Percentiles rank a stretch among this genome's conserved stretches.
phyloP scores from a whole-genome alignment of 1,140 invertebrate genomes.

The Euura lappo region DNA sequence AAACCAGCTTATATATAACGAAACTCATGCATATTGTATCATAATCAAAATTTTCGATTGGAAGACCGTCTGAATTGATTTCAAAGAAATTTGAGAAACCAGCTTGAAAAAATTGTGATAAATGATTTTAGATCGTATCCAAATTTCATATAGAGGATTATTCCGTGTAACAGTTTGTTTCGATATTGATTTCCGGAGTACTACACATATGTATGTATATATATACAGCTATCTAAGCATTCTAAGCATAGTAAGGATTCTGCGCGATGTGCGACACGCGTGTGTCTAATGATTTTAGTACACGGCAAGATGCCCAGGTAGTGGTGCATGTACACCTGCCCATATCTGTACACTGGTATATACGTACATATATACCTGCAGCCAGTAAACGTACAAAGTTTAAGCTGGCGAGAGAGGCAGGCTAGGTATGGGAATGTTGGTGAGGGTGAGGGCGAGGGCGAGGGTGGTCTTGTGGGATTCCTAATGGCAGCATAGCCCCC shows the following conservation, averaged over 20 bases:
- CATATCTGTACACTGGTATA: conserved; percentile 24
- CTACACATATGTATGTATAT: not conserved
- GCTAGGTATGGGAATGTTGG: conserved; percentile 18
- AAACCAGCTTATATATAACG: too few relatives aligned
- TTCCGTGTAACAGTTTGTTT: conserved; percentile 34
- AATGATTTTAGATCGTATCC: not conserved
- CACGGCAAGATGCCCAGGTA: conserved; percentile 45
- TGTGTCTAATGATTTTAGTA: conserved; percentile 58
- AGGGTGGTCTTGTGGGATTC: conserved; percentile 54
- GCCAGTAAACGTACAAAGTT: not conserved
- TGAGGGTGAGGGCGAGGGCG: conserved; percentile 23
- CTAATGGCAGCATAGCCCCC: conserved; percentile 51
- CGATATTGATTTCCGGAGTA: conserved; percentile 53
- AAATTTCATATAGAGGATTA: not conserved
- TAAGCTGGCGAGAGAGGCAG: not conserved
- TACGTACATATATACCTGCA: not conserved
- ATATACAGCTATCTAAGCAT: conserved; percentile 49
- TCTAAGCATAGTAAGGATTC: conserved; percentile 45
- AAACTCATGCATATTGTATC: too few relatives aligned
- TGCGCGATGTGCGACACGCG: conserved; percentile 45
- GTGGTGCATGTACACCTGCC: conserved; percentile 42
- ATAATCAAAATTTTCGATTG: too few relatives aligned
- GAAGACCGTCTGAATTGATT: too few relatives aligned
- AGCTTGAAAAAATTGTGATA: not conserved
- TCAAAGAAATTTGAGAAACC: too few relatives aligned